A percentile compares a stretch with the other conserved stretches of the same genome.
Evolutionary conservation across 2,888 invertebrate genomes (phyloP).

Genomic region (Enchytraeus crypticus): DNA sequence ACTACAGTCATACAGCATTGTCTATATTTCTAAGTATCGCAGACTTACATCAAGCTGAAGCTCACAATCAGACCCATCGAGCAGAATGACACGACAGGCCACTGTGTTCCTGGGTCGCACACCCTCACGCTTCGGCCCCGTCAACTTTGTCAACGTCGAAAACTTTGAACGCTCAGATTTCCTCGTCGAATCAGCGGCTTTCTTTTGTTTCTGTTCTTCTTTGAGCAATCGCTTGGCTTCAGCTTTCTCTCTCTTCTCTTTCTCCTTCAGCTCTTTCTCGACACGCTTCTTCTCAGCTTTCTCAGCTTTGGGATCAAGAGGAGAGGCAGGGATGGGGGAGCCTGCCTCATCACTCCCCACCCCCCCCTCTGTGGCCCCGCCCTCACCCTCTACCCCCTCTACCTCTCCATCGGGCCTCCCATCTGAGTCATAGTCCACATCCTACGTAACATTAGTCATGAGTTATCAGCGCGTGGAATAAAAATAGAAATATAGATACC

Average conservation of each 20-base stretch:
- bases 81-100: constrained; percentile 64
- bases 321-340: neutral
- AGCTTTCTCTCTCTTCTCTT: constrained; percentile 10
- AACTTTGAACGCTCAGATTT: neutral
- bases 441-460: no score
- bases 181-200: neutral
- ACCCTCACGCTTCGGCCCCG: neutral
- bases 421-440: no score
- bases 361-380: no score
- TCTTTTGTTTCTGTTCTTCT: constrained; percentile 6
- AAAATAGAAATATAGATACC: no score
- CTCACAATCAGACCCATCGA: constrained; percentile 76
- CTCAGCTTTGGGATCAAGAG: constrained; percentile 2
- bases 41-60: constrained; percentile 69
- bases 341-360: neutral
- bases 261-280: constrained; percentile 14
- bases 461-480: no score
- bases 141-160: neutral
- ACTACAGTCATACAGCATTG: no score
- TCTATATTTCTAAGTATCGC: no score
- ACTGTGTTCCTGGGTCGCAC: constrained; percentile 3
- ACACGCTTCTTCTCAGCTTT: constrained; percentile 16
- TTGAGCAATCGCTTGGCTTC: constrained; percentile 2
- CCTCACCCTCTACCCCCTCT: no score
- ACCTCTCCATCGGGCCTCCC: no score